These are phyloP conservation scores for Halictus quadricinctus DNA, from an alignment of 2,888 invertebrate species.

Conservation along the genomic window DNA sequence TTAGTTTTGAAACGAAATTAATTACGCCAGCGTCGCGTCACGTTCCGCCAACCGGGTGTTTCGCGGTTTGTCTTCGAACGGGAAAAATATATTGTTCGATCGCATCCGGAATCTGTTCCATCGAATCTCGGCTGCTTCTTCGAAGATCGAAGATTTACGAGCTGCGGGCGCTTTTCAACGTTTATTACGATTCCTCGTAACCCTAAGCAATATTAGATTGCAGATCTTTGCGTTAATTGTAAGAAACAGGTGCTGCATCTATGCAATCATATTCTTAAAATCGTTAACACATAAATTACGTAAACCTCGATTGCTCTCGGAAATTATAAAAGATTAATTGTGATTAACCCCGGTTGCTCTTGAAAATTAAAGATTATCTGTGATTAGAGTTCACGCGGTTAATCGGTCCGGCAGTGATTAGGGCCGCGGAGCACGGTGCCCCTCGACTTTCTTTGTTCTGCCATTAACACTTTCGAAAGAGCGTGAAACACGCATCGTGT, in stretches of 20 bases:
- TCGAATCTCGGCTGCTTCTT: background rate
- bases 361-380: background rate
- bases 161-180: background rate
- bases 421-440: background rate
- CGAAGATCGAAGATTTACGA: background rate
- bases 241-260: background rate
- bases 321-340: too few species aligned
- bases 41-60: background rate
- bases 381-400: background rate
- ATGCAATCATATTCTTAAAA: too few species aligned
- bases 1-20: slow-evolving; percentile 21
- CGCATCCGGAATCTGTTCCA: background rate
- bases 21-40: slow-evolving; percentile 9
- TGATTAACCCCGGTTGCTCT: background rate
- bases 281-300: too few species aligned
- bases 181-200: background rate
- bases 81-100: background rate
- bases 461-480: slow-evolving; percentile 8
- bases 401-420: background rate
- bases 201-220: background rate
- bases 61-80: background rate
- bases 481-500: slow-evolving; percentile 19
- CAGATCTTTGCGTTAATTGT: background rate
- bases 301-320: too few species aligned
- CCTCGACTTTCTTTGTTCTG: slow-evolving; percentile 9